Evolutionary conservation across 1,140 invertebrate genomes (phyloP).

Genomic region (Dendroctonus ponderosae): DNA sequence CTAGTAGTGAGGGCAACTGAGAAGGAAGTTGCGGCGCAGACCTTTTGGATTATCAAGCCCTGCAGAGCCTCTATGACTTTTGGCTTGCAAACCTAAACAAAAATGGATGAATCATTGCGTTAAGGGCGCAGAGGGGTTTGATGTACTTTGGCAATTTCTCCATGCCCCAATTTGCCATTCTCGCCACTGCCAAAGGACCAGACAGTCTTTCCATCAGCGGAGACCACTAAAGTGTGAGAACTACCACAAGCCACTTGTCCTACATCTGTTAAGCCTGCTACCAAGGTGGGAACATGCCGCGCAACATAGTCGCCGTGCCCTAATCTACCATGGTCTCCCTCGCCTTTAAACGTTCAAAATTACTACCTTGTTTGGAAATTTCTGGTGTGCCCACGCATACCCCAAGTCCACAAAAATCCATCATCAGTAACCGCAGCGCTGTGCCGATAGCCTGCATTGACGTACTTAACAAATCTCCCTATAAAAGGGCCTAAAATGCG

Average conservation of each 20-base stretch:
- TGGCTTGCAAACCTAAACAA: conserved; percentile 55
- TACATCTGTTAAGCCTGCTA: conserved; percentile 58
- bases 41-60: conserved; percentile 60
- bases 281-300: conserved; percentile 59
- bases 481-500: conserved; percentile 53
- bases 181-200: conserved; percentile 68
- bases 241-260: conserved; percentile 64
- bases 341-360: conserved; percentile 43
- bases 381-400: neutral
- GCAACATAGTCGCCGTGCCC: conserved; percentile 59
- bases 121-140: neutral
- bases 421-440: conserved; percentile 59
- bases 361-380: too few species aligned
- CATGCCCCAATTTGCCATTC: conserved; percentile 63
- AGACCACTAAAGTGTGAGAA: conserved; percentile 64
- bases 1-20: conserved; percentile 61
- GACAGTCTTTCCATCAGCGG: conserved; percentile 61
- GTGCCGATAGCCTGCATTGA: conserved; percentile 66
- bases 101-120: neutral
- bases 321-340: conserved; percentile 64
- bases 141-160: conserved; percentile 54
- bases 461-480: conserved; percentile 55
- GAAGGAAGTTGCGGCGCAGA: conserved; percentile 61
- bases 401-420: conserved; percentile 61
- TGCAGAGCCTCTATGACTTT: conserved; percentile 64